Evolutionary conservation across 2,797 vertebrate species (phyloP), one percentile per base, ranked within the genome.

Genomic region (Delichon dasypus): DNA sequence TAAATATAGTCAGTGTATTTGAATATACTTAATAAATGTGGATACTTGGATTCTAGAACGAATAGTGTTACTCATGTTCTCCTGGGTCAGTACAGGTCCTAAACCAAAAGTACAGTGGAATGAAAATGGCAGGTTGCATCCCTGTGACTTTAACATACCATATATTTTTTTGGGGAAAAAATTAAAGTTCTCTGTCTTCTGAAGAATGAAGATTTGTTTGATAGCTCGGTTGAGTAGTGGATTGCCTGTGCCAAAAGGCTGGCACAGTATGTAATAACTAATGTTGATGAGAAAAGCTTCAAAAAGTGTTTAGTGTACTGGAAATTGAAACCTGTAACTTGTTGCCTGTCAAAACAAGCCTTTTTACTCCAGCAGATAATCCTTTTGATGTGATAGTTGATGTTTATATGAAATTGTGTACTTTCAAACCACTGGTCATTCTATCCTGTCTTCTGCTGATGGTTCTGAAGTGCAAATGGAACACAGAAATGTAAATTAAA

Each of bases 111-210:
- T 42, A 36, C 2, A 30, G 7, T 53, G 20, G 20, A 76, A 60
- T 53, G 23, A 89, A 89, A 92, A 89, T 10, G 4, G 14, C 29
- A 82, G 17, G 20, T 13, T 89, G 54, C 25, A 75, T 25, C 20
- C 20, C 29, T 60, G 22, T 10, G 6, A 48, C 8, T 74, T 73
- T 38, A 83, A 50, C 8, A 32, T 22, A 44, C 2, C 11, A 32
- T 27, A 66, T 1, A 62, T 2, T 14, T 22, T 10, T 2, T 5
- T 2, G 2, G 3, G 4, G 7, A 44, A 40, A 25, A 10, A 61
- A 82, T 30, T 71, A 20, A 80, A 74, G 62, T 51, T 58, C 18
- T 65, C 36, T 70, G 1, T 11, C 6, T 74, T 81, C 82, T 79
- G 38, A 82, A 73, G 20, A 86, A 50, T 34, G 36, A 4, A 4